Conservation (phyloP, 2,797 vertebrate genomes). For the Manis javanica region DNA sequence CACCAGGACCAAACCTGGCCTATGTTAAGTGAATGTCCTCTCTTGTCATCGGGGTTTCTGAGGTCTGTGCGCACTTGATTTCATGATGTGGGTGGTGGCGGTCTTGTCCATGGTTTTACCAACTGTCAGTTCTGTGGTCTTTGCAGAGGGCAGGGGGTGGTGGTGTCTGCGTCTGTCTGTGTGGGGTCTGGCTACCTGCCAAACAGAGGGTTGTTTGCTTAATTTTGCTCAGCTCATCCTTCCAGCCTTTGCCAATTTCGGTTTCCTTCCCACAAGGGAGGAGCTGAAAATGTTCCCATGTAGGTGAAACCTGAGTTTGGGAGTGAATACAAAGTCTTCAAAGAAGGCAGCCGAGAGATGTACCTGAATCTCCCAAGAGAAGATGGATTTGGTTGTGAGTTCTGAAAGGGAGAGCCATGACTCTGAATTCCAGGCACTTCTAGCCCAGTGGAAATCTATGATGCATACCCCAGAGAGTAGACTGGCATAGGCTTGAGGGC, state of each 20-base stretch:
- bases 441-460: background rate
- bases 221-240: background rate
- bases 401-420: background rate
- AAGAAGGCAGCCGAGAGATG: background rate
- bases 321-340: background rate
- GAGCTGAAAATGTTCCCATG: background rate
- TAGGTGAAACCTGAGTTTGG: background rate
- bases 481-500: background rate
- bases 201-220: background rate
- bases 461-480: background rate
- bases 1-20: background rate
- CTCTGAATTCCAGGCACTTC: background rate
- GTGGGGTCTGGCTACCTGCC: background rate
- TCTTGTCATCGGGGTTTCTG: background rate
- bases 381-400: background rate
- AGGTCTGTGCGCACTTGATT: conserved; percentile 6
- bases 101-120: background rate
- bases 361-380: background rate
- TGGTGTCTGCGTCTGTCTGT: background rate
- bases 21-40: background rate
- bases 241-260: background rate
- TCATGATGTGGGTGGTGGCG: background rate
- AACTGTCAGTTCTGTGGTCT: background rate
- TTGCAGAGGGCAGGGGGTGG: background rate
- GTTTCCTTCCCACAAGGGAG: background rate